Conservation (phyloP, 2,113 vertebrate species). For the Danionella cerebrum region DNA sequence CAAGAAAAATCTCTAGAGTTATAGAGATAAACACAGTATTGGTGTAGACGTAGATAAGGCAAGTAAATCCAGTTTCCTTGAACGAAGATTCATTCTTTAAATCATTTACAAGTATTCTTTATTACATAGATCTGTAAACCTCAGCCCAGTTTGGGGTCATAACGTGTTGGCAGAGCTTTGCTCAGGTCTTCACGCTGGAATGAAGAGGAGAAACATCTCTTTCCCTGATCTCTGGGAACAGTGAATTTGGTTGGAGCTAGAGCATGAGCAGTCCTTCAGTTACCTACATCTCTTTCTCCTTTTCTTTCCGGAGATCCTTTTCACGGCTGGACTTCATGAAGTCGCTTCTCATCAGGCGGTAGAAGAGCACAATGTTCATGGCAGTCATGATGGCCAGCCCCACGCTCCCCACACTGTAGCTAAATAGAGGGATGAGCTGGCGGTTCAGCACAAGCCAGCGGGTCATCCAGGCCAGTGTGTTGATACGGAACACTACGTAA, state of each 20-base stretch:
- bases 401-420: constrained; percentile 72
- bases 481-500: constrained; percentile 81
- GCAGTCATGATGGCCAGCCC: constrained; percentile 78
- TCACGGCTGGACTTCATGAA: constrained; percentile 64
- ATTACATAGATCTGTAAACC: constrained; percentile 2
- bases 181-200: background rate
- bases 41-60: background rate
- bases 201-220: background rate
- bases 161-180: background rate
- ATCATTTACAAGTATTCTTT: background rate
- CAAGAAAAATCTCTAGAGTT: too few species aligned
- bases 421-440: constrained; percentile 63
- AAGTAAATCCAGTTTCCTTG: background rate
- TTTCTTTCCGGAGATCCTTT: constrained; percentile 30
- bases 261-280: background rate
- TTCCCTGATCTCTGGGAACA: background rate
- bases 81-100: background rate
- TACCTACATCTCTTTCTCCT: constrained; percentile 61
- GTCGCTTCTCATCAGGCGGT: constrained; percentile 75
- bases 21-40: too few species aligned
- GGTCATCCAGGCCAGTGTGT: constrained; percentile 86
- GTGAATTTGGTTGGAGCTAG: background rate
- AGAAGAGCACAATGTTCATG: constrained; percentile 77
- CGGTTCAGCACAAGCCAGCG: constrained; percentile 80
- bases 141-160: background rate